These are phyloP conservation scores for Xyrichtys novacula DNA, from an alignment of 2,797 vertebrate genomes.

Conservation along the genomic window DNA sequence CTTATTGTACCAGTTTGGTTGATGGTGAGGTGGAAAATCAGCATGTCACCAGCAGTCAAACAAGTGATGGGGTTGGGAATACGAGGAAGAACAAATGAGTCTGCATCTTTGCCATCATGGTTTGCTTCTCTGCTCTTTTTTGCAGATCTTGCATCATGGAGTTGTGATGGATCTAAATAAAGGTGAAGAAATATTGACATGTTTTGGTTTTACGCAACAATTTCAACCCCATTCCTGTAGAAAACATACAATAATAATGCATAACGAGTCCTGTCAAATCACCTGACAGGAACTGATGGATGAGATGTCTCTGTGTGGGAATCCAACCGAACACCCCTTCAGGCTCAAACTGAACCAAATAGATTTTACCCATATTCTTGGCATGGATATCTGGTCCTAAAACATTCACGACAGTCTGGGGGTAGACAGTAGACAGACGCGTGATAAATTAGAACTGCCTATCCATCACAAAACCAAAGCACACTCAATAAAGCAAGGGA, in stretches of 20 bases:
- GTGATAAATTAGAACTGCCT: conserved; percentile 8
- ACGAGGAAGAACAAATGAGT: conserved; percentile 65
- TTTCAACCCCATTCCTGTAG: background rate
- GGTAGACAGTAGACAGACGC: conserved; percentile 32
- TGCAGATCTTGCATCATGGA: conserved; percentile 40
- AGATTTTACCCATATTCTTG: conserved; percentile 81
- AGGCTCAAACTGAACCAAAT: conserved; percentile 88
- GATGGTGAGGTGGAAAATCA: conserved; percentile 92
- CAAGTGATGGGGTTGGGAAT: conserved; percentile 92
- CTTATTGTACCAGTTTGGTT: conserved; percentile 76
- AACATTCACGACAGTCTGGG: conserved; percentile 84
- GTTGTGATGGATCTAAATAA: conserved; percentile 64
- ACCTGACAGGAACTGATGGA: conserved; percentile 88
- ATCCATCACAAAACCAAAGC: background rate
- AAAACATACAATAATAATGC: too few relatives aligned
- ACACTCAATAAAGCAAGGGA: conserved; percentile 7
- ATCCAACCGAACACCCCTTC: conserved; percentile 91
- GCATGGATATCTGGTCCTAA: conserved; percentile 89
- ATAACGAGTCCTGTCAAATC: conserved; percentile 30
- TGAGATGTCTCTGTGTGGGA: conserved; percentile 76
- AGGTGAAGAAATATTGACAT: background rate
- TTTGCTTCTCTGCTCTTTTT: conserved; percentile 63
- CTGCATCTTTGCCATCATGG: conserved; percentile 5
- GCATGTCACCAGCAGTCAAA: conserved; percentile 85
- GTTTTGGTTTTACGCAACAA: background rate